These are phyloP conservation scores for Paralichthys olivaceus DNA, from an alignment of 2,113 vertebrate species.

Conservation along the genomic window DNA sequence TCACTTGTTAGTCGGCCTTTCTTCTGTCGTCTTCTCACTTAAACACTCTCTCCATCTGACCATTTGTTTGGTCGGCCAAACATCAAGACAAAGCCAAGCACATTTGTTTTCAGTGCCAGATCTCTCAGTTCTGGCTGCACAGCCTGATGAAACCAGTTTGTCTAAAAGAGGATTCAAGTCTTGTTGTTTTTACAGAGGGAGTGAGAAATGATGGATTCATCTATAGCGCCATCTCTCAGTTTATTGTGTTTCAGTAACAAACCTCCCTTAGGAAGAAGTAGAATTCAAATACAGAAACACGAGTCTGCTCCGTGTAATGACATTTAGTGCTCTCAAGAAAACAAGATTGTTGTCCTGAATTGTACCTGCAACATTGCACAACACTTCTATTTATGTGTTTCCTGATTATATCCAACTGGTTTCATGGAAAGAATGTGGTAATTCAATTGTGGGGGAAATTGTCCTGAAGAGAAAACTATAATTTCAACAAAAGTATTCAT, in stretches of 20 bases:
- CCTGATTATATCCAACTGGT: neutral
- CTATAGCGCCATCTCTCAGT: neutral
- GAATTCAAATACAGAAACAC: no score
- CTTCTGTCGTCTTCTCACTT: neutral
- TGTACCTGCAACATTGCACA: neutral
- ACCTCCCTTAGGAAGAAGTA: neutral
- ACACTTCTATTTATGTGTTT: neutral
- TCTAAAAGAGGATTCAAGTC: no score
- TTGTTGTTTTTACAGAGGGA: neutral
- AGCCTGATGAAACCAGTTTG: no score
- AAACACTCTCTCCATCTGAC: conserved; percentile 5
- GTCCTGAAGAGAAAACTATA: neutral
- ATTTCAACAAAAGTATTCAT: neutral
- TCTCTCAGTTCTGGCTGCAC: neutral
- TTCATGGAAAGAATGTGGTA: conserved; percentile 7
- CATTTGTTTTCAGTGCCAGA: neutral
- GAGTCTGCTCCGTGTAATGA: neutral
- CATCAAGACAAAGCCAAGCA: no score
- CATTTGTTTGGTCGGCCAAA: neutral
- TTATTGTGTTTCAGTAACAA: conserved; percentile 22
- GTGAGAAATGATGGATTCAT: no score
- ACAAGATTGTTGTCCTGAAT: neutral
- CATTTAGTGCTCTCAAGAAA: neutral
- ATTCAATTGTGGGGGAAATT: neutral
- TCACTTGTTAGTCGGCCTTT: neutral